Evolutionary conservation across 2,888 invertebrate species (phyloP).

Genomic region (Serripes groenlandicus): DNA sequence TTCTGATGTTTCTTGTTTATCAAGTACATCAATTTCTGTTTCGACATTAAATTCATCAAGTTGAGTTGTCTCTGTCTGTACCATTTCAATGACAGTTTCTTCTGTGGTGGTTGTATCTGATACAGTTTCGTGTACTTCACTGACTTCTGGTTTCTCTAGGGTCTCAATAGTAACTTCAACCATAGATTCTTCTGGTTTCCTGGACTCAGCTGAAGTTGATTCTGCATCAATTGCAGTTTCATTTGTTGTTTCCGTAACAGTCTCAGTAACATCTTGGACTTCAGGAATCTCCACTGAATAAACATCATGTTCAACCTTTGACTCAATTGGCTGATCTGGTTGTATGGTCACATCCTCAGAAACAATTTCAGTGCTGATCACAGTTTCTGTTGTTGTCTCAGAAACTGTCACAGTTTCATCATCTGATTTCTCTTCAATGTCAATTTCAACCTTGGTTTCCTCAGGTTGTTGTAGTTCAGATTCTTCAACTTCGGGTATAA

Average conservation of each 20-base stretch:
- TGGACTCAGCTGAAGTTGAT: constrained; percentile 44
- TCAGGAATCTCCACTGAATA: constrained; percentile 66
- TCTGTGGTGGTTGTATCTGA: constrained; percentile 26
- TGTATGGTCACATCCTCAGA: constrained; percentile 52
- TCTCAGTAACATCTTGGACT: constrained; percentile 40
- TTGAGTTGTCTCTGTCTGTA: constrained; percentile 33
- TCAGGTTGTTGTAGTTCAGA: constrained; percentile 59
- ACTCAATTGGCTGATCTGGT: constrained; percentile 20
- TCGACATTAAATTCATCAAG: constrained; percentile 52
- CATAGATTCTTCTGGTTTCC: constrained; percentile 57
- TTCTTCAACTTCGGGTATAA: constrained; percentile 53
- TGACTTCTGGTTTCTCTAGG: constrained; percentile 43
- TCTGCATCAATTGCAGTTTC: constrained; percentile 54
- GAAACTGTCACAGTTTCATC: constrained; percentile 55
- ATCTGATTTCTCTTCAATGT: constrained; percentile 47
- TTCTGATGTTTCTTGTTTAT: constrained; percentile 34
- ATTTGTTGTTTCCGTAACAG: constrained; percentile 57
- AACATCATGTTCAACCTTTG: background rate
- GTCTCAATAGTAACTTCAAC: constrained; percentile 49
- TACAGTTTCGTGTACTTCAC: constrained; percentile 43
- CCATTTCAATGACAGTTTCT: constrained; percentile 37
- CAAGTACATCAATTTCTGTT: constrained; percentile 30
- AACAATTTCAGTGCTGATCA: constrained; percentile 27
- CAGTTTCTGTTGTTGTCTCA: constrained; percentile 45
- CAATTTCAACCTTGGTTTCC: constrained; percentile 54